Base-by-base conservation (phyloP, 1,140 invertebrate species). In the Procambarus clarkii region DNA sequence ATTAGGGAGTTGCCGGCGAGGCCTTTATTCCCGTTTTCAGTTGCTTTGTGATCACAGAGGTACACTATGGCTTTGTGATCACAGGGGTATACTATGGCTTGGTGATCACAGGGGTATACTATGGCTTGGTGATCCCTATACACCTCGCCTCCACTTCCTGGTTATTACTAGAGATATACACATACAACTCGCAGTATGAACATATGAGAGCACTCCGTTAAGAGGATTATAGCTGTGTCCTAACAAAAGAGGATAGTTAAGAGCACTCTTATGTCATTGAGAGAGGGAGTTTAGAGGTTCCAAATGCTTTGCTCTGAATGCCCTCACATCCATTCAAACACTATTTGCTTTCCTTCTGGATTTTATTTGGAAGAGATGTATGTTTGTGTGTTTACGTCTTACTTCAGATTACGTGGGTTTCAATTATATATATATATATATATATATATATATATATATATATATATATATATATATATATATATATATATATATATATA, bases 1-100 rank as follows among this genome's bases (percentile, higher is more conserved):
- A 83, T 91, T 91, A 91, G 11, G 50, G 71, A 84, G 88, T 91
- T 91, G 88, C 88, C 88, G 44, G 82, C 50, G 11, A 78, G 50
- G 46, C 50, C 21, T 83, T 89, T 88, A 8, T 84, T 15, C 44
- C 82, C 50, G 11, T 79, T n/a, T 79, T 34, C 24, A 24, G 3
- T 34, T 11, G 3, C 8, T 54, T 34, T 34, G 34, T 34, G 34
- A 34, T 34, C 34, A 34, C 34, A 34, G 34, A 1, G 34, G 34
- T 34, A 34, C 1, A 34, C 34, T 34, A 34, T 34, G 34, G 34
- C 34, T 34, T 34, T 34, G 34, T 34, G 34, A 34, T 34, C 34
- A 34, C 34, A 34, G 34, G 34, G 34, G 34, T 34, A 34, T 34
- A 1, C 34, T 34, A 34, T 34, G 34, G 34, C 34, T 34, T 34